Evolutionary conservation across 2,797 vertebrate species (phyloP), one percentile per base, ranked within the genome.

Genomic region (Pelodytes ibericus): DNA sequence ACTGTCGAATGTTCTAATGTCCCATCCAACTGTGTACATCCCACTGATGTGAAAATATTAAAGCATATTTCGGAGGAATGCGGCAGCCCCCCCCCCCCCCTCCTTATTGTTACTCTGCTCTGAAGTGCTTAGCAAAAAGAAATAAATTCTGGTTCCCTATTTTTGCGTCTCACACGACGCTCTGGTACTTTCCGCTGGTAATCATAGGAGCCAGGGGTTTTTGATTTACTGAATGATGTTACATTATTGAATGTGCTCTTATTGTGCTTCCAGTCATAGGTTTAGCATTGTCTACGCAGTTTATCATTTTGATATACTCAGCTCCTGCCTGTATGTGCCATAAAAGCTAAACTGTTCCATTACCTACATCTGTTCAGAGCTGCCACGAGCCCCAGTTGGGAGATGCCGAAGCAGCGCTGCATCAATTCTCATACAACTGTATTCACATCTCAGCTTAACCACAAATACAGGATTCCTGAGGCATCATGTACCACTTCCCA

Each of bases 271-370:
- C 44, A 73, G 70, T 73, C 77, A 59, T 73, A 65, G 74, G 64
- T 79, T 79, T 79, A 79, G 71, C 76, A 69, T 61, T 62, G 57
- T 69, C 44, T 62, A 65, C 61, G 71, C 77, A 61, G 64, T 79
- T 79, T 74, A 74, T 79, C 77, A 79, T 79, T 57, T 79, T 79
- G 77, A 79, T 79, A 79, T 74, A 79, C 77, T 73, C 77, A 63
- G 71, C 77, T 79, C 71, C 77, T 79, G 71, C 64, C 68, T 79
- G 71, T 61, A 56, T 57, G 57, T 73, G 77, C 77, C 64, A 79
- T 79, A 79, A 79, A 79, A 79, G 73, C 77, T 79, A 79, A 79
- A 74, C 77, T 79, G 71, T 63, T 79, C 77, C 77, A 79, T 79
- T 79, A 74, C 77, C 77, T 73, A 79, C 77, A 79, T 79, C 77